Percentiles rank a stretch among this genome's conserved stretches.
Conservation (phyloP, 2,797 vertebrate species). For the Pelobates cultripes region DNA sequence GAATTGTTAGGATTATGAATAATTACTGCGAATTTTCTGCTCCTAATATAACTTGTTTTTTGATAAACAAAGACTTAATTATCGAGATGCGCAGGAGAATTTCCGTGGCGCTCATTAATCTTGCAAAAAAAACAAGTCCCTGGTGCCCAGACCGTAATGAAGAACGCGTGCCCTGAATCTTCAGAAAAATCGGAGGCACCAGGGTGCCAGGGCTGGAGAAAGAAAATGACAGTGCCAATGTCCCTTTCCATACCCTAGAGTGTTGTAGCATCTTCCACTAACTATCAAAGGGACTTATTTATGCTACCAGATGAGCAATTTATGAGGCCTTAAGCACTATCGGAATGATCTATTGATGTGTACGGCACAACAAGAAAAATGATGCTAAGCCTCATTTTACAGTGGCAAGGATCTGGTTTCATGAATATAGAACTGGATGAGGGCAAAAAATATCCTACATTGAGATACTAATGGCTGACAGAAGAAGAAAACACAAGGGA, state of each 20-base stretch:
- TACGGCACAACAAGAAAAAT: constrained; percentile 59
- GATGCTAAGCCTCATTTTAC: constrained; percentile 85
- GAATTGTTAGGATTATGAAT: constrained; percentile 99
- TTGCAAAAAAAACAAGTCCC: constrained; percentile 99
- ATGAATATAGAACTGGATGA: constrained; percentile 70
- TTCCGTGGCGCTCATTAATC: constrained; percentile 99
- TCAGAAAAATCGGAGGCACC: constrained; percentile 91
- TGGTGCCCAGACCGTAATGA: constrained; percentile 96
- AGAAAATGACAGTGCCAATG: constrained; percentile 89
- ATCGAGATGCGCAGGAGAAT: constrained; percentile 99
- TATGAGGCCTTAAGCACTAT: constrained; percentile 88
- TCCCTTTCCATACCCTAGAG: constrained; percentile 93
- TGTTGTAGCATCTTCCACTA: constrained; percentile 96
- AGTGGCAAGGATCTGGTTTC: constrained; percentile 73
- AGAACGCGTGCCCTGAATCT: constrained; percentile 99
- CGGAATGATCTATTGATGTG: constrained; percentile 85
- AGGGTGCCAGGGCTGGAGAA: constrained; percentile 89
- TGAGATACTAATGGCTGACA: constrained; percentile 73
- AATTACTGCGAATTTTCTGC: constrained; percentile 99
- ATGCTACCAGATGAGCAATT: constrained; percentile 96
- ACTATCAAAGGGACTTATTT: constrained; percentile 99
- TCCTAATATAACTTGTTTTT: constrained; percentile 99
- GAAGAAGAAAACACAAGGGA: constrained; percentile 69
- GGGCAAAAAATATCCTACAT: constrained; percentile 62
- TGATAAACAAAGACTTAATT: constrained; percentile 99